phyloP scores from a whole-genome alignment of 2,113 vertebrate genomes.

The Pteropus alecto region DNA sequence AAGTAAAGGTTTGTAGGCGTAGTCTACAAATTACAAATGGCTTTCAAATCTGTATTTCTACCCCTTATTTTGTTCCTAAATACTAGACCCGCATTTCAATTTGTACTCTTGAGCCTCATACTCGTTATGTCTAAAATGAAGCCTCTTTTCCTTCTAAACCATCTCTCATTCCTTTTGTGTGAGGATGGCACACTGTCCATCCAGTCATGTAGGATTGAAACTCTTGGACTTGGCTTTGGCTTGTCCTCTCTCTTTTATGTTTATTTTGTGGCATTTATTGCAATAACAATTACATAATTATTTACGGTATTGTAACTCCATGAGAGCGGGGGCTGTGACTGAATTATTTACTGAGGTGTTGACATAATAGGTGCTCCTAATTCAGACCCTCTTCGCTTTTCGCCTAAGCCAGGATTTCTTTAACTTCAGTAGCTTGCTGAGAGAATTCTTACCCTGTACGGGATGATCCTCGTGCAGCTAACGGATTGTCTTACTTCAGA shows the following conservation, averaged over 20 bases:
- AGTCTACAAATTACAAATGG: neutral
- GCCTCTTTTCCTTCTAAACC: neutral
- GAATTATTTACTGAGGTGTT: neutral
- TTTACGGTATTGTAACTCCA: neutral
- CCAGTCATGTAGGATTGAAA: neutral
- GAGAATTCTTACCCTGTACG: neutral
- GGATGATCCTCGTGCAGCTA: neutral
- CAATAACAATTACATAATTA: neutral
- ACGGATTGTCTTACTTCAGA: neutral
- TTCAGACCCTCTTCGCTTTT: neutral
- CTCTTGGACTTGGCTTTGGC: neutral
- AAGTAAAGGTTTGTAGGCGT: neutral
- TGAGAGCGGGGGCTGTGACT: neutral
- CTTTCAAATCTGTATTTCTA: neutral
- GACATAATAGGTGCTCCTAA: neutral
- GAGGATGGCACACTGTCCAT: neutral
- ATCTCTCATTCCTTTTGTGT: neutral
- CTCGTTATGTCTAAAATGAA: neutral
- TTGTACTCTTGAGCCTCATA: neutral
- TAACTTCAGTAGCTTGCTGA: neutral
- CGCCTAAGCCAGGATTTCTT: neutral
- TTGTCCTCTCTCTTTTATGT: neutral
- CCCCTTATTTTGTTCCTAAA: neutral
- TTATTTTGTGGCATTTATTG: slow-evolving; percentile 8
- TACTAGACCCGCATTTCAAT: neutral